phyloP scores from a whole-genome alignment of 2,113 vertebrate genomes.

The Grammomys surdaster region DNA sequence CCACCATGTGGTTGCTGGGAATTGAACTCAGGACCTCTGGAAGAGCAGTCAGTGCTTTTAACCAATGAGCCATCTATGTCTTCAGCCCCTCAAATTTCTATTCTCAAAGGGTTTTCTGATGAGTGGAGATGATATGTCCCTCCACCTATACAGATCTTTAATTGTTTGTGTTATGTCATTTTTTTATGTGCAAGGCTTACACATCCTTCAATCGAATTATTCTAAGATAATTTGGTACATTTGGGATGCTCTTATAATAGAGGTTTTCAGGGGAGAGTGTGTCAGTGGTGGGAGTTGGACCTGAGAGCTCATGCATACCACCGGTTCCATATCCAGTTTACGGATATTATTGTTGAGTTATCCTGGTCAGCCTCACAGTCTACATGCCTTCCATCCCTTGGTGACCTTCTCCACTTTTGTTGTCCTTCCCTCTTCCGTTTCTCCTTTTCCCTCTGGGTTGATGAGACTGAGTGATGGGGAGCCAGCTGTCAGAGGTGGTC shows the following conservation, averaged over 20 bases:
- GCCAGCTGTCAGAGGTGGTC: neutral
- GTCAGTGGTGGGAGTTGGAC: neutral
- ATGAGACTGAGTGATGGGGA: neutral
- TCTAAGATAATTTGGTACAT: neutral
- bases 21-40: too few relatives aligned
- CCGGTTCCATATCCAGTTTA: too few relatives aligned
- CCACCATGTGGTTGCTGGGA: too few relatives aligned
- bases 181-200: neutral
- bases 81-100: neutral
- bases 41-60: too few relatives aligned
- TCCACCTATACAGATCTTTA: accelerated
- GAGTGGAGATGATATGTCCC: too few relatives aligned
- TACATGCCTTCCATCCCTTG: too few relatives aligned
- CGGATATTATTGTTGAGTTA: neutral
- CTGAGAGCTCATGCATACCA: neutral
- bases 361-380: neutral
- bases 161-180: neutral
- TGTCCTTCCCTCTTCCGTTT: neutral
- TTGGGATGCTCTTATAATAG: neutral
- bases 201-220: neutral
- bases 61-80: too few relatives aligned
- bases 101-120: neutral
- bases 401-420: neutral
- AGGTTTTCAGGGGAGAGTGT: neutral
- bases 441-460: neutral